Evolutionary conservation across 1,140 invertebrate genomes (phyloP), one percentile per base, ranked within the genome.

Genomic region (Phocides pigmalion): DNA sequence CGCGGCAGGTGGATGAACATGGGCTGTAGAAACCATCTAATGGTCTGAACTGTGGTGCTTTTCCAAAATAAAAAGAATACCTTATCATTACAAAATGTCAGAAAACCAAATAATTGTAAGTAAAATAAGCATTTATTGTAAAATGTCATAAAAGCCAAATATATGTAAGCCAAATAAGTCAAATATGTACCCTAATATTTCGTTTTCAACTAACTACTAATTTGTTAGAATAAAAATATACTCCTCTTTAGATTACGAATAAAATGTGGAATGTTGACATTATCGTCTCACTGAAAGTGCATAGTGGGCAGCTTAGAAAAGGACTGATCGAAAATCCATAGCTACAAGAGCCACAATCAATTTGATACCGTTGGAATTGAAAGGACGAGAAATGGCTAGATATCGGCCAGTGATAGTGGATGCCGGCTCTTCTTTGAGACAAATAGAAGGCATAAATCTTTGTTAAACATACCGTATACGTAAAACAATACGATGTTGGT

Each of bases 341-440:
- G 32, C 37, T 54, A 49, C 39, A 37, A 32, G 56, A 66, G 28
- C 56, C 56, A 61, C 25, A 61, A 61, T 61, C 56, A 61, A 61
- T 61, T 50, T 59, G 41, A 46, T 46, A 59, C 39, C 39, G 47
- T 59, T 66, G 47, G 47, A 66, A 61, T 44, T 56, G 56, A 66
- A 61, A 39, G 64, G 56, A 59, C 64, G 64, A 66, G 42, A 28
- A 47, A 65, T 66, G 64, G 39, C 4, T 12, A 61, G 64, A 61
- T 65, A 59, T 58, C 37, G 54, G 20, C 20, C 22, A 12, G 35
- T 51, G 63, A 51, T 58, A 65, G 53, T 12, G 11, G 35, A 56
- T 46, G 14, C 14, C 63, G 20, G 25, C 49, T 47, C 19, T 56
- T 32, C 20, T 39, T 32, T 20, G 9, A 54, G 63, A 65, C 46